Evolutionary conservation across 2,113 vertebrate genomes (phyloP), one percentile per base, ranked within the genome.

Genomic region (Austrofundulus limnaeus): DNA sequence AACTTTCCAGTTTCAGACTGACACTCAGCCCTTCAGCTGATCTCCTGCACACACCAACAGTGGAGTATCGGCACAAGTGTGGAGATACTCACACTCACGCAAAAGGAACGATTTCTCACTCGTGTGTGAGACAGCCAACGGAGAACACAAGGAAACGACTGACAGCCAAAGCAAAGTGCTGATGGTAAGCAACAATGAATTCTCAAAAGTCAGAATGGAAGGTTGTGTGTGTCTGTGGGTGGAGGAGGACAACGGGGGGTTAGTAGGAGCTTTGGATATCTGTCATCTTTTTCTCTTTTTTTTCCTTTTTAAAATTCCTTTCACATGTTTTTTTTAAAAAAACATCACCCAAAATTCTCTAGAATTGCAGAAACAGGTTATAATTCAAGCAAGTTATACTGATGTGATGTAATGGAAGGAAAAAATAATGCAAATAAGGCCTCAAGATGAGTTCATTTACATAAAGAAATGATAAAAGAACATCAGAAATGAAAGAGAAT

Each of bases 141-240:
- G 63, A 72, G 72, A 68, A 45, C 58, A 67, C 78, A 64, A 12
- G 54, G 62, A 90, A 82, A 79, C 75, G 43, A 76, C 79, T 75
- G 87, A 87, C 87, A 88, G 79, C 50, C 64, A 51, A 77, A 67
- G 77, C 81, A 82, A 85, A 87, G 55, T 83, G 87, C 85, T 89
- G 87, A 88, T 66, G 62, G 67, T 75, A 78, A 59, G 75, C 79
- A 83, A 80, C 52, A 66, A 75, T 81, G 77, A 82, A 80, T 73
- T 69, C 75, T 78, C 19, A 16, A 77, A 79, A 82, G 67, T 63
- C 19, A 19, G 69, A 68, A 70, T 45, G 56, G 45, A 52, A 60
- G 62, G 48, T 54, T 54, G 43, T 59, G 39, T 59, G 43, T 63
- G 60, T 47, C 47, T 46, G 61, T 53, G 21, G 54, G 38, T 56